Base-by-base conservation (phyloP, 1,140 invertebrate genomes). In the Drosophila nikananu region DNA sequence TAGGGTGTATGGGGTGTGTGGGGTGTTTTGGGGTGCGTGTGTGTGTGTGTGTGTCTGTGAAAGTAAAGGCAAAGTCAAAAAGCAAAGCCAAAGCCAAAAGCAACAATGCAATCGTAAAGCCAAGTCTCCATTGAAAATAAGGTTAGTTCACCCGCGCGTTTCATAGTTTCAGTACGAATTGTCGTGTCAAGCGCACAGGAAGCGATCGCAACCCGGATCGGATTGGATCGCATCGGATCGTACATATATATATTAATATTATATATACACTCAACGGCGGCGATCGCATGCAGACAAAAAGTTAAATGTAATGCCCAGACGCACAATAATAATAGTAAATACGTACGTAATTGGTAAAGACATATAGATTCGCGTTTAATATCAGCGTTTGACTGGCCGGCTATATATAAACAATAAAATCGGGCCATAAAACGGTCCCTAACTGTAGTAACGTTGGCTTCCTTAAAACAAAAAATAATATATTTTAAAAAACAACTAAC, bases 111-210 rank as follows among this genome's bases (percentile, higher is more conserved):
- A 86, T 86, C 82, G 76, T 66, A 66, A 77, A 77, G 51, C 51
- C 70, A 75, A 75, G 76, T 77, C 74, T 72, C 66, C 74, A 86
- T 86, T 73, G 68, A 77, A 86, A 86, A 87, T 83, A 83, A 83
- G 77, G 83, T 86, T 83, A 80, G 83, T 83, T 83, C 77, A 77
- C 64, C 73, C 74, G 77, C 74, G 64, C 63, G 63, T 30, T 65
- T 67, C 73, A 49, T 51, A 68, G 64, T 71, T 77, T 83, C 83
- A 86, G 83, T 86, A 87, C 83, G 77, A 77, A 77, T 82, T 80
- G 82, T 78, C 79, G 83, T 86, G 83, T 86, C 82, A 86, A 83
- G 54, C 80, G 80, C 76, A 80, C 84, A 87, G 80, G 80, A 86
- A 70, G 83, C 83, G 76, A 82, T 52, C 70, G 70, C 54, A 55